Conservation (phyloP, 2,888 invertebrate genomes). For the Labia minor region DNA sequence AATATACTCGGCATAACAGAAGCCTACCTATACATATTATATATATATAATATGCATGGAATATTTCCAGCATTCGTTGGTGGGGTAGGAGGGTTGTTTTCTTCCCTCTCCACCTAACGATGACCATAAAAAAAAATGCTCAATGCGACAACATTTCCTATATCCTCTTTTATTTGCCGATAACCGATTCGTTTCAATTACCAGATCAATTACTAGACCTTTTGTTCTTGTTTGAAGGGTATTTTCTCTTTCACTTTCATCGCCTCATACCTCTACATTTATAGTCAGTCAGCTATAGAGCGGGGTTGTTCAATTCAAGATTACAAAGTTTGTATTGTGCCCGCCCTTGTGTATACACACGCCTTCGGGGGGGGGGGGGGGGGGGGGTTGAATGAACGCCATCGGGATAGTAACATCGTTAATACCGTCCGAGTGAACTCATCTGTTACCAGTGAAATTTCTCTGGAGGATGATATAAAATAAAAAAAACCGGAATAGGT, state of each 20-base stretch:
- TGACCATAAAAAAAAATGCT: not conserved
- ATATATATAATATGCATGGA: constrained; percentile 20
- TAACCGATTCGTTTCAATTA: constrained; percentile 13
- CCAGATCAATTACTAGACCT: constrained; percentile 7
- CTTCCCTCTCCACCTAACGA: constrained; percentile 17
- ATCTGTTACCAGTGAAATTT: not conserved
- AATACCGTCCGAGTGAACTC: constrained; percentile 4
- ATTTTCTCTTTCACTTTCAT: too few relatives aligned
- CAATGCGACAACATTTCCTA: constrained; percentile 1
- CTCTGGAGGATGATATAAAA: not conserved
- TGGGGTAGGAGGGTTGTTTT: not conserved
- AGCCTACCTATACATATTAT: constrained; percentile 13
- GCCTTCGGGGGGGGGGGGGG: too few relatives aligned
- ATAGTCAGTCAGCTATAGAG: constrained; percentile 8
- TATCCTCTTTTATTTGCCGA: constrained; percentile 2
- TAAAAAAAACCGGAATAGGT: not conserved
- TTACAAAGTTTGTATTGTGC: constrained; percentile 3
- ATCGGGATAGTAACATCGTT: not conserved
- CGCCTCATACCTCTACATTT: too few relatives aligned
- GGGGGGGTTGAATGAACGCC: not conserved
- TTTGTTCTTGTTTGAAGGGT: constrained; percentile 13
- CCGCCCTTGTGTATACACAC: not conserved
- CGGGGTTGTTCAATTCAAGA: not conserved
- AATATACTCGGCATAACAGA: constrained; percentile 15
- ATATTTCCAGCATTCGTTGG: constrained; percentile 17